Evolutionary conservation across 1,140 invertebrate genomes (phyloP).

Genomic region (Drosophila guanche): DNA sequence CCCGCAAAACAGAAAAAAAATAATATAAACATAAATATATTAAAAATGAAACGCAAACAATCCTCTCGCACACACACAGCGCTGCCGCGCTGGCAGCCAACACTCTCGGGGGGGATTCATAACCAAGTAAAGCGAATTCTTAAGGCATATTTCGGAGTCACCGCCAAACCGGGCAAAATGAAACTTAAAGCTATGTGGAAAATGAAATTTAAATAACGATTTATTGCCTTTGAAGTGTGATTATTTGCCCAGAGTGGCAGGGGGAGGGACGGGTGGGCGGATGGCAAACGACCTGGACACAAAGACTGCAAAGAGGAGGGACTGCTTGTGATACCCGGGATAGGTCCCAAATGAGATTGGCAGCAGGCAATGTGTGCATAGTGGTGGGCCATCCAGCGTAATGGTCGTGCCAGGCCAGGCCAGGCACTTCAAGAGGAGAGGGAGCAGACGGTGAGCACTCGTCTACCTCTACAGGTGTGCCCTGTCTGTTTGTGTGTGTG

Average conservation of each 20-base stretch:
- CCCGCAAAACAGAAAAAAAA: not conserved
- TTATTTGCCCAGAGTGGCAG: slow-evolving; percentile 62
- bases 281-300: not conserved
- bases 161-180: slow-evolving; percentile 32
- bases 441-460: too few species aligned
- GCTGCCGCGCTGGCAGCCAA: slow-evolving; percentile 40
- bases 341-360: too few species aligned
- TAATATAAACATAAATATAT: slow-evolving; percentile 1
- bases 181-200: slow-evolving; percentile 76
- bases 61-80: slow-evolving; percentile 33
- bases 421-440: too few species aligned
- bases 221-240: slow-evolving; percentile 81
- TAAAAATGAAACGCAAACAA: slow-evolving; percentile 13
- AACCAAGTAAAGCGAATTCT: slow-evolving; percentile 76
- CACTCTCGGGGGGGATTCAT: slow-evolving; percentile 74
- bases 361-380: not conserved
- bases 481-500: not conserved
- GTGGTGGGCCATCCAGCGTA: not conserved
- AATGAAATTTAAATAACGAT: slow-evolving; percentile 82
- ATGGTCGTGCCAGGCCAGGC: too few species aligned
- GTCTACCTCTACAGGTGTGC: too few species aligned
- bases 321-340: too few species aligned
- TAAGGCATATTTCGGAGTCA: slow-evolving; percentile 57
- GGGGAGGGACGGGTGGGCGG: slow-evolving; percentile 25
- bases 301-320: too few species aligned